Evolutionary conservation across 2,888 invertebrate genomes (phyloP), one percentile per base, ranked within the genome.

Genomic region (Synergus gifuensis): DNA sequence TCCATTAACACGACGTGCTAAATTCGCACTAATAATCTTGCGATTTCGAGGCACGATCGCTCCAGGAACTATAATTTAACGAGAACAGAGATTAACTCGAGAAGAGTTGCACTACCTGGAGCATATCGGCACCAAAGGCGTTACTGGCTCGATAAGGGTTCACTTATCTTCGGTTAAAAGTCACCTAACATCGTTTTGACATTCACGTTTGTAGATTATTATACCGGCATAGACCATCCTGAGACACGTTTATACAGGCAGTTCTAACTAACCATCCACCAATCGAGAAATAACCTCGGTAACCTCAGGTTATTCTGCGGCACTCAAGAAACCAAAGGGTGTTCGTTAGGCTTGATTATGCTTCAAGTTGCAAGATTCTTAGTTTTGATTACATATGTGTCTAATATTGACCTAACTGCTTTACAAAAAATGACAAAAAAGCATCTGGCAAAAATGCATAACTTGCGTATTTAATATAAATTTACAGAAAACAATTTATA

Each of bases 91-190:
- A 73, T 54, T 73, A 73, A 22, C 22, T 49, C 7, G 9, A 36
- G 69, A 73, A 73, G 36, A 73, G 54, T 4, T 73, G 28, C 36
- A 54, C 54, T 73, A 73, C 54, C 73, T 73, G 46, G n/a, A 54
- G 69, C 36, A 66, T 42, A 73, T 49, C 73, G n/a, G 36, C 73
- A 73, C 73, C 46, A 73, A 73, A 54, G 73, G 73, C 73, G 73
- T 73, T 73, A 73, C 54, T n/a, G 28, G n/a, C 73, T 73, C 54
- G 73, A 73, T 73, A 73, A 54, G 54, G 49, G 49, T 73, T 73
- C 73, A 73, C 73, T 73, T 73, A 73, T 73, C 73, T 54, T 36
- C 36, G 40, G 73, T 73, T 73, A 73, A 73, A 73, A 73, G 73
- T 73, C 73, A 73, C 49, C 73, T 54, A 36, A 69, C 49, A 69